These are phyloP conservation scores for Chaetorhynchus papuensis DNA, from an alignment of 2,113 vertebrate species.

Conservation along the genomic window DNA sequence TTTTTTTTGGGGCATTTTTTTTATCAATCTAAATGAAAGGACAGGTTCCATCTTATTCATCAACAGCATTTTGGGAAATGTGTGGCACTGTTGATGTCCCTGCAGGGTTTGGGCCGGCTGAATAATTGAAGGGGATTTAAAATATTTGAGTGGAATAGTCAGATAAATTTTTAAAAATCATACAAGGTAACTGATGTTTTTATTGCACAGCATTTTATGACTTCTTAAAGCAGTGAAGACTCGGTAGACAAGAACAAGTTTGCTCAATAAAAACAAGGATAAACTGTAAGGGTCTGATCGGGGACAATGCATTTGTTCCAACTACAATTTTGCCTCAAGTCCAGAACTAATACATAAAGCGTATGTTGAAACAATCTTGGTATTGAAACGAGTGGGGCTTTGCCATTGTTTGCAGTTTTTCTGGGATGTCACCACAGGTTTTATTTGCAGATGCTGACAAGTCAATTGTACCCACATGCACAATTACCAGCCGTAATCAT, in stretches of 20 bases:
- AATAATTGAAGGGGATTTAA: not conserved
- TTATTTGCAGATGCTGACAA: slow-evolving; percentile 28
- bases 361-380: slow-evolving; percentile 2
- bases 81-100: not conserved
- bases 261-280: not conserved
- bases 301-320: not conserved
- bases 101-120: not conserved
- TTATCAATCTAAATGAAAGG: not conserved
- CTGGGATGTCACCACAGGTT: not conserved
- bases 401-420: not conserved
- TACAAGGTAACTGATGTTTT: not conserved
- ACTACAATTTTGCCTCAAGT: not conserved
- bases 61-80: not conserved
- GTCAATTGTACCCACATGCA: not conserved
- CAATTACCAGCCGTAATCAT: not conserved
- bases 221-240: not conserved
- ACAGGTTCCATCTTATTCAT: not conserved
- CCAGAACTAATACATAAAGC: not conserved
- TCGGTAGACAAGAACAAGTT: not conserved
- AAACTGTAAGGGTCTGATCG: not conserved
- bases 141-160: not conserved
- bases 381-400: not conserved
- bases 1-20: not conserved
- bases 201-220: not conserved
- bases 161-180: not conserved